Percentiles rank a stretch among this genome's conserved stretches.
These are phyloP conservation scores for Tetranychus cinnabarinus DNA, from an alignment of 1,140 invertebrate species.

Conservation along the genomic window DNA sequence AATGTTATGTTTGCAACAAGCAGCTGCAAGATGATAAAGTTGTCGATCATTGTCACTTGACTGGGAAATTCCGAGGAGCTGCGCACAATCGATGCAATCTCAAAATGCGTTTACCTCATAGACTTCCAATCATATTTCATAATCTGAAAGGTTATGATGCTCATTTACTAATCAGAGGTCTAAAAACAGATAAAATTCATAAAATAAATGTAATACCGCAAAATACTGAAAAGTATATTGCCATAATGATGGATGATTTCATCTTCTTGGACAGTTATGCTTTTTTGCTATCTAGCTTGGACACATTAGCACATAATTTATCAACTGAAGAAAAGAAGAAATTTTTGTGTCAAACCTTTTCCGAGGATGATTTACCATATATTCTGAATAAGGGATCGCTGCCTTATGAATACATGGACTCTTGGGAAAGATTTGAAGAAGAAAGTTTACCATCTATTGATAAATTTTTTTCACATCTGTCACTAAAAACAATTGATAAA, in stretches of 20 bases:
- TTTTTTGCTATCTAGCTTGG: neutral
- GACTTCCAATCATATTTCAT: too few relatives aligned
- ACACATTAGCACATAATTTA: neutral
- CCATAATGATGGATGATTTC: neutral
- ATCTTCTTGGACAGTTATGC: neutral
- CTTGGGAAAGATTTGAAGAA: constrained; percentile 10
- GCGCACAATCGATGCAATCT: too few relatives aligned
- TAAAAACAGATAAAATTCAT: neutral
- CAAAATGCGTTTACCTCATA: too few relatives aligned
- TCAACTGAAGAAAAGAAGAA: neutral
- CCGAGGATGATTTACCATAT: neutral
- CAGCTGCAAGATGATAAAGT: too few relatives aligned
- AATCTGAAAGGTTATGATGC: neutral
- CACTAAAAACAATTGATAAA: neutral
- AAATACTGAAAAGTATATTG: neutral
- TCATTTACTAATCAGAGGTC: neutral
- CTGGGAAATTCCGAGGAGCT: too few relatives aligned
- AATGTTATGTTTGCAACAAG: too few relatives aligned
- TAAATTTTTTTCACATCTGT: neutral
- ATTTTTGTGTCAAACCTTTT: neutral
- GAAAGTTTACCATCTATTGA: constrained; percentile 6
- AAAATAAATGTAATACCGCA: neutral
- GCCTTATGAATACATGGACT: constrained; percentile 14
- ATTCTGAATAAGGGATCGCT: neutral
- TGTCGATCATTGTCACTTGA: too few relatives aligned